Evolutionary conservation across 2,113 vertebrate genomes (phyloP), one percentile per base, ranked within the genome.

Genomic region (Urocitellus parryii): DNA sequence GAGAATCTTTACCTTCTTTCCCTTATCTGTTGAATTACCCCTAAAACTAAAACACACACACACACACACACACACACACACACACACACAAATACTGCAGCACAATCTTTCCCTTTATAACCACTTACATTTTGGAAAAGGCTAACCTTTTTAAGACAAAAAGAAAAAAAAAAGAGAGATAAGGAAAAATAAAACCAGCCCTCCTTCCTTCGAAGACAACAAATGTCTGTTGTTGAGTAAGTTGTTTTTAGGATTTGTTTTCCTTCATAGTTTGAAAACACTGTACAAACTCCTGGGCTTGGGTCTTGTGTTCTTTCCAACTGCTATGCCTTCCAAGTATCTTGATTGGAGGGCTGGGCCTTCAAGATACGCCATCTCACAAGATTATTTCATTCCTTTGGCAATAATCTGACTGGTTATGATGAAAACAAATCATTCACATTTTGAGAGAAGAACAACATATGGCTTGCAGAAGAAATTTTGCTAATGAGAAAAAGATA

Each of bases 361-460:
- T 14, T 81, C 51, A 84, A 61, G 29, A 88, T 70, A 65, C 0
- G 13, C 63, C 32, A 78, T 48, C 72, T 95, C 39, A 79, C 86
- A 95, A 93, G 29, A 85, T 78, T 96, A 93, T 82, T 95, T 96
- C 79, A 92, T 77, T 83, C 56, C 48, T 96, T 93, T 97, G 91
- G 70, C 92, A 90, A 93, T 76, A 86, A 74, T 34, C 51, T 88
- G 89, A 91, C 20, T 73, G 48, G 72, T 77, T 79, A 93, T 88
- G 91, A 96, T 79, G 39, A 97, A 96, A 97, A 90, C 70, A 93
- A 97, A 88, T 80, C 53, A 88, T 56, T 91, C 61, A 77, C 48
- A 92, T 93, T 89, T 89, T 93, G 58, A 89, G 45, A 37, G 32
- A 32, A 93, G 45, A 78, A 91, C 88, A 94, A 45, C 79, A 96